Evolutionary conservation across 2,888 invertebrate genomes (phyloP).

Genomic region (Tetheella fluctuosa): DNA sequence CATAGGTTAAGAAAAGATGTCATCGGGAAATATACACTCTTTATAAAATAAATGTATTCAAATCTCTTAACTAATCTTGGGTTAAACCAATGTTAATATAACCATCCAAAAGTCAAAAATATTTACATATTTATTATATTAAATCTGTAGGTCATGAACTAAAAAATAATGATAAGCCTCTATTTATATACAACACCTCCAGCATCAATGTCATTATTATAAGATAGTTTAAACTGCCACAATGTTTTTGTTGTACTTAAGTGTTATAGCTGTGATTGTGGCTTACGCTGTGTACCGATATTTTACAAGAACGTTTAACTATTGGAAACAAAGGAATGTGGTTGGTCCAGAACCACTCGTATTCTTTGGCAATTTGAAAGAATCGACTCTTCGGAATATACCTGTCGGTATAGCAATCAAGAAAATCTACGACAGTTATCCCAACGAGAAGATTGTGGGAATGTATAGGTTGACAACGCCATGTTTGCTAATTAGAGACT

Average conservation of each 20-base stretch:
- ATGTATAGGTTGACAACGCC: slow-evolving; percentile 56
- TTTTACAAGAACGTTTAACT: slow-evolving; percentile 52
- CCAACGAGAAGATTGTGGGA: slow-evolving; percentile 60
- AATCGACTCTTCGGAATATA: slow-evolving; percentile 39
- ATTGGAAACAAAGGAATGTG: slow-evolving; percentile 55
- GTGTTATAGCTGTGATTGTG: slow-evolving; percentile 12
- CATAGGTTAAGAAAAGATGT: too few relatives aligned
- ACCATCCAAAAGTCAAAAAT: too few relatives aligned
- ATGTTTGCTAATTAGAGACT: slow-evolving; percentile 51
- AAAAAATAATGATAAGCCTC: neutral
- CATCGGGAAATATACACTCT: too few relatives aligned
- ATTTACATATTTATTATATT: too few relatives aligned
- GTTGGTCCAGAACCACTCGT: slow-evolving; percentile 44
- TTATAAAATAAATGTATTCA: too few relatives aligned
- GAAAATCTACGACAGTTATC: slow-evolving; percentile 49
- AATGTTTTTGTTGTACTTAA: neutral
- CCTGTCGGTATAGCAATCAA: slow-evolving; percentile 35
- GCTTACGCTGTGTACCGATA: slow-evolving; percentile 40
- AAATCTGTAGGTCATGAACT: neutral
- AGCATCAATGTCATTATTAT: neutral
- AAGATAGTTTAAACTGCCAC: neutral
- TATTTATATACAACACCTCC: neutral
- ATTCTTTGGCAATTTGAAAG: slow-evolving; percentile 54
- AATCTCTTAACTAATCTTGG: too few relatives aligned
- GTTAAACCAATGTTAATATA: too few relatives aligned